phyloP scores from a whole-genome alignment of 2,888 invertebrate genomes.

The Teleogryllus oceanicus region DNA sequence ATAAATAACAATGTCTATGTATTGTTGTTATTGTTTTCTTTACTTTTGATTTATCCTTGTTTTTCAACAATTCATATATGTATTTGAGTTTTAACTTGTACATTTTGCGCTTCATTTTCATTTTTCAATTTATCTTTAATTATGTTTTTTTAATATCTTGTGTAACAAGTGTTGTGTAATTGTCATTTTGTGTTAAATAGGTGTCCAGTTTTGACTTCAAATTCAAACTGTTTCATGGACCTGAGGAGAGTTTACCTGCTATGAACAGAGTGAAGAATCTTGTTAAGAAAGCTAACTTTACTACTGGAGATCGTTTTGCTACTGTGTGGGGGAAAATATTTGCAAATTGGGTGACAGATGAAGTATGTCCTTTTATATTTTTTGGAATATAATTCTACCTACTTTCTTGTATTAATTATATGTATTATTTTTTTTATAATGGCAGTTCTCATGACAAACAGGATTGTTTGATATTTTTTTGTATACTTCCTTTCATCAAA shows the following conservation, averaged over 20 bases:
- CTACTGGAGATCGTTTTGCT: slow-evolving; percentile 59
- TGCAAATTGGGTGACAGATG: slow-evolving; percentile 74
- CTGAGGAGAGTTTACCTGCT: slow-evolving; percentile 67
- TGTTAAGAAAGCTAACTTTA: slow-evolving; percentile 57
- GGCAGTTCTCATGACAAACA: not conserved
- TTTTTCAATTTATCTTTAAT: not conserved
- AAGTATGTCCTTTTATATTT: slow-evolving; percentile 49
- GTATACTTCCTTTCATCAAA: not conserved
- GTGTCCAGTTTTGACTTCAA: slow-evolving; percentile 61
- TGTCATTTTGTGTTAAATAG: slow-evolving; percentile 43
- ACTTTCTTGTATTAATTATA: not conserved
- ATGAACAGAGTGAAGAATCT: slow-evolving; percentile 63
- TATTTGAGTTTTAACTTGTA: no score
- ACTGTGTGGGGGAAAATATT: slow-evolving; percentile 71
- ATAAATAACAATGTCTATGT: no score
- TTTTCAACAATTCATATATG: no score
- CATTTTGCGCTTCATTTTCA: no score
- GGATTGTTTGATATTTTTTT: not conserved
- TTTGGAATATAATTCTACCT: not conserved
- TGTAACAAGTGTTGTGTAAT: no score
- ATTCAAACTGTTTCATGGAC: slow-evolving; percentile 54
- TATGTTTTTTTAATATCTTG: not conserved
- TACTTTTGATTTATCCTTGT: no score
- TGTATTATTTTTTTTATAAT: not conserved
- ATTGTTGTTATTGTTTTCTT: no score